These are phyloP conservation scores for Arvicola amphibius DNA, from an alignment of 2,797 vertebrate species.

Conservation along the genomic window DNA sequence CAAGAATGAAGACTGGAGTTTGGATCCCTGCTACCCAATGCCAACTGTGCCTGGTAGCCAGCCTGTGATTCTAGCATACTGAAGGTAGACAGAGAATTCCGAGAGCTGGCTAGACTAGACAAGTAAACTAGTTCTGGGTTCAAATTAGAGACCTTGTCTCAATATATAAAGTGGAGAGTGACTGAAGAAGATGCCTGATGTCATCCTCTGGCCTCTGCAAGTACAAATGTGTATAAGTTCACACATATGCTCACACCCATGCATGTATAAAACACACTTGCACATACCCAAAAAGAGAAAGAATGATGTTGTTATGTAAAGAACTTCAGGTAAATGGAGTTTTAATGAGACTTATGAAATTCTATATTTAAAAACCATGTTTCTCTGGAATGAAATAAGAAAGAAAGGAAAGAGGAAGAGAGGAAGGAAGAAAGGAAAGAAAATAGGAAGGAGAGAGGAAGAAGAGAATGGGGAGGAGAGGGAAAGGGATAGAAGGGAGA, in stretches of 20 bases:
- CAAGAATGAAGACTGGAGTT: not conserved
- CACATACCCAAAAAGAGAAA: not conserved
- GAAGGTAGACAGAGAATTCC: not conserved
- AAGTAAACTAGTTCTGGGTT: not conserved
- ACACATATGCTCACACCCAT: not conserved
- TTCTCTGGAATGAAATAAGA: not conserved
- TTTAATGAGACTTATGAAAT: not conserved
- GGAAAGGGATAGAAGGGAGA: not conserved
- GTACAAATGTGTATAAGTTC: not conserved
- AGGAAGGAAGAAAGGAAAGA: not conserved
- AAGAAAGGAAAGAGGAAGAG: not conserved
- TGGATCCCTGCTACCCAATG: not conserved
- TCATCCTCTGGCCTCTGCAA: not conserved
- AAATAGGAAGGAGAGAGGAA: not conserved
- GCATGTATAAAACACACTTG: not conserved
- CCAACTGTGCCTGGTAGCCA: not conserved
- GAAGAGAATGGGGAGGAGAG: too few species aligned
- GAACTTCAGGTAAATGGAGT: constrained; percentile 4
- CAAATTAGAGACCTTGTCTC: not conserved
- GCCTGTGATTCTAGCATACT: not conserved
- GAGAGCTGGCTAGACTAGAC: not conserved
- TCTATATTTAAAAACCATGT: not conserved
- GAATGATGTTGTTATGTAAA: not conserved
- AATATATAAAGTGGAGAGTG: not conserved
- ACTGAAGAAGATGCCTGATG: not conserved